A percentile compares a stretch with the other conserved stretches of the same genome.
Evolutionary conservation across 2,113 vertebrate species (phyloP).

Genomic region (Edolisoma coerulescens): DNA sequence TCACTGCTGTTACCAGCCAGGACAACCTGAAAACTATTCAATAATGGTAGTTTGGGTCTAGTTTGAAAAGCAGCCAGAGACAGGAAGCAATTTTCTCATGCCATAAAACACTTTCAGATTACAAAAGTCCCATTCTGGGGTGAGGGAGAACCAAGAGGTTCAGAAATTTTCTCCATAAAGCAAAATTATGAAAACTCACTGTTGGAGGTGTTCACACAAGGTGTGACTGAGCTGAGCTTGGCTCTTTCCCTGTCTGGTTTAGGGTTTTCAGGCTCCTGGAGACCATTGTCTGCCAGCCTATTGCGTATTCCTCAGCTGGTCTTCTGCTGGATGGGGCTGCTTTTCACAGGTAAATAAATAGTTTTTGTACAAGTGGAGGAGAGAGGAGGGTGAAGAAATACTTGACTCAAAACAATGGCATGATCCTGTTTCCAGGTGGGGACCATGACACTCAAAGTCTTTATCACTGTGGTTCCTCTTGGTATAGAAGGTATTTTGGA

Average conservation of each 20-base stretch:
- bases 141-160: background rate
- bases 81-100: constrained; percentile 23
- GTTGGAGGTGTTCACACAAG: background rate
- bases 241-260: background rate
- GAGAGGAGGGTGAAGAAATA: background rate
- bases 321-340: background rate
- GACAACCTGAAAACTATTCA: background rate
- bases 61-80: constrained; percentile 29
- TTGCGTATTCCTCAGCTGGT: background rate
- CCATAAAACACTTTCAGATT: constrained; percentile 12
- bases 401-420: background rate
- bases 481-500: background rate
- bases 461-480: background rate
- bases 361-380: background rate
- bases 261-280: background rate
- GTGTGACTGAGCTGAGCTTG: background rate
- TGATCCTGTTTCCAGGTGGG: background rate
- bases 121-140: background rate
- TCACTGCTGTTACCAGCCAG: background rate
- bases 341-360: background rate
- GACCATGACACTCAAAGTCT: background rate
- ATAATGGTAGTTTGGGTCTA: background rate
- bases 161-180: background rate
- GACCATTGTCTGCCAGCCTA: background rate
- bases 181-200: background rate